Conservation (phyloP, 2,113 vertebrate species). For the Lichenostomus cassidix region DNA sequence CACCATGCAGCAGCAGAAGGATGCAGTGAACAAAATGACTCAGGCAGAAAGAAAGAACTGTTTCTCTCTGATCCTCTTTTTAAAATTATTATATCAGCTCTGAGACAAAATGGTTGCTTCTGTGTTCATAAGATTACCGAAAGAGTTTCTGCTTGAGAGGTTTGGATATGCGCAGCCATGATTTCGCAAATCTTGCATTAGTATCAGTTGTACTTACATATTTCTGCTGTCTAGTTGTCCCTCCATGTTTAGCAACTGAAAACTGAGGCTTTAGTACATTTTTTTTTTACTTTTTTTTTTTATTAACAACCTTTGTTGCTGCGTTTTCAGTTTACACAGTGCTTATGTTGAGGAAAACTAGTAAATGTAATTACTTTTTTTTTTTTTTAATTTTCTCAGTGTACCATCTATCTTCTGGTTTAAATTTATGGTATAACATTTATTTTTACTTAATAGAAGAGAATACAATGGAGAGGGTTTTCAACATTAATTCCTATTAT, state of each 20-base stretch:
- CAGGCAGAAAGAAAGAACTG: not conserved
- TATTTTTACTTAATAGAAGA: slow-evolving; percentile 23
- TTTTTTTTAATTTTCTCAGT: not conserved
- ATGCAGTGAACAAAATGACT: not conserved
- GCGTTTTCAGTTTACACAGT: not conserved
- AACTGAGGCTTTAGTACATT: not conserved
- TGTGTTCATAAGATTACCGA: not conserved
- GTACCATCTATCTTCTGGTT: not conserved
- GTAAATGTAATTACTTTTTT: not conserved
- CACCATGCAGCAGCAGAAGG: not conserved
- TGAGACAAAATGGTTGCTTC: not conserved
- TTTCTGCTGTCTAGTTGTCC: not conserved
- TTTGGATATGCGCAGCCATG: not conserved
- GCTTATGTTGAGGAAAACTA: not conserved
- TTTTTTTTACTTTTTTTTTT: not conserved
- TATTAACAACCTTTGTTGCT: not conserved
- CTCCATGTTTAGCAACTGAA: not conserved
- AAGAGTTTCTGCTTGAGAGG: not conserved
- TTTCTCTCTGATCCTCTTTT: not conserved
- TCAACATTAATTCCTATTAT: slow-evolving; percentile 36
- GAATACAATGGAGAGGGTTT: slow-evolving; percentile 14
- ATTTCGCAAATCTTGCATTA: not conserved
- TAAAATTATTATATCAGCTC: not conserved
- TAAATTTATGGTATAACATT: slow-evolving; percentile 30
- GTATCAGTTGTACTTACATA: not conserved